These are phyloP conservation scores for Entosphenus tridentatus DNA, from an alignment of 2,113 vertebrate species.

Conservation along the genomic window DNA sequence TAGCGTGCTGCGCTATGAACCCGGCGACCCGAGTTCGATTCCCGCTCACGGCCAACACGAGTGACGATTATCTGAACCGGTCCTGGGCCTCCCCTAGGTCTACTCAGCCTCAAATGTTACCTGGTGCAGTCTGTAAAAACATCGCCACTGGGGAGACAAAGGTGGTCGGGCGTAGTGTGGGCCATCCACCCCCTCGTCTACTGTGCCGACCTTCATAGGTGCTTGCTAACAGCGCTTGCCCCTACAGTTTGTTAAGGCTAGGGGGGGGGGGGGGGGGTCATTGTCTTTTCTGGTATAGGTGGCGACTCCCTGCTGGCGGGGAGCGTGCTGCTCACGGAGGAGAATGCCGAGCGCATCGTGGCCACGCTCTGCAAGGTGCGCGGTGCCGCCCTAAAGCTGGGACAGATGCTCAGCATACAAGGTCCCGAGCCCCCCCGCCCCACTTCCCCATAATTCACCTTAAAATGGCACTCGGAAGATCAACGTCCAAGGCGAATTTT, in stretches of 20 bases:
- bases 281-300: neutral
- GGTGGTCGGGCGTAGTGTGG: too few species aligned
- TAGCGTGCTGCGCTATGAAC: too few species aligned
- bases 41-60: too few species aligned
- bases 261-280: neutral
- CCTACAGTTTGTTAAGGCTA: neutral
- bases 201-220: neutral
- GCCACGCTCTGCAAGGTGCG: conserved; percentile 14
- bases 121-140: too few species aligned
- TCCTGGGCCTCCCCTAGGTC: too few species aligned
- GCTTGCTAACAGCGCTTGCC: neutral
- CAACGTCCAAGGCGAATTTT: neutral
- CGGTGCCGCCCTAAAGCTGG: conserved; percentile 13
- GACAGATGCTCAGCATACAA: conserved; percentile 15
- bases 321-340: conserved; percentile 12
- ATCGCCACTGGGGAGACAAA: too few species aligned
- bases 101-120: too few species aligned
- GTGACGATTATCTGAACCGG: too few species aligned
- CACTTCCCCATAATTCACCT: too few species aligned
- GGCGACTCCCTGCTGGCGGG: neutral
- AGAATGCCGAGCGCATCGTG: conserved; percentile 13
- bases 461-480: too few species aligned
- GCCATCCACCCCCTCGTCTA: too few species aligned
- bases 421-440: conserved; percentile 5
- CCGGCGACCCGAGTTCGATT: too few species aligned